phyloP scores from a whole-genome alignment of 2,888 invertebrate genomes.

The Sphaerophoria taeniata region DNA sequence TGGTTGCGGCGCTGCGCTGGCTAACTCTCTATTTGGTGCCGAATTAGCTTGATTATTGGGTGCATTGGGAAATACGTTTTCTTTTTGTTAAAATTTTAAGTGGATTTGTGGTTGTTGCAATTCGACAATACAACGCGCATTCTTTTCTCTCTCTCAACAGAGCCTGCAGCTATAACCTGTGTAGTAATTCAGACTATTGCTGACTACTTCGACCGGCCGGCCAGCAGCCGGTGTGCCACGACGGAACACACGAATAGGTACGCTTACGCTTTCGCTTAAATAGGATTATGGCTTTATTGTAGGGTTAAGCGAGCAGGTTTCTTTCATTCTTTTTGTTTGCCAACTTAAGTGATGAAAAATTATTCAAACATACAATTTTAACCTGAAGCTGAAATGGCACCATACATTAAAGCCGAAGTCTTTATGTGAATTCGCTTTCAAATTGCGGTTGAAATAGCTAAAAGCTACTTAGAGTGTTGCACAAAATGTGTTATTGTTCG shows the following conservation, averaged over 20 bases:
- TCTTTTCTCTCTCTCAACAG: conserved; percentile 6
- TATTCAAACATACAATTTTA: conserved; percentile 8
- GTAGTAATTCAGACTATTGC: conserved; percentile 42
- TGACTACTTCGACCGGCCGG: not conserved
- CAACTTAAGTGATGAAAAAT: conserved; percentile 33
- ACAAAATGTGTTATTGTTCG: not conserved
- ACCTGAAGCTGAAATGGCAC: not conserved
- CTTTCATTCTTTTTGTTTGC: not conserved
- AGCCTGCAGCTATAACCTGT: conserved; percentile 6
- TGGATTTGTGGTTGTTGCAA: conserved; percentile 63
- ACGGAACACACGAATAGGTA: not conserved
- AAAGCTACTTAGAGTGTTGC: conserved; percentile 38
- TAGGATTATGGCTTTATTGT: conserved; percentile 56
- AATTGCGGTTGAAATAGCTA: conserved; percentile 54
- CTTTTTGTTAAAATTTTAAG: conserved; percentile 38
- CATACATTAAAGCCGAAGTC: conserved; percentile 37
- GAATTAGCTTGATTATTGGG: conserved; percentile 74
- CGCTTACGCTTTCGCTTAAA: not conserved
- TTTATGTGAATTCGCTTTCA: conserved; percentile 42
- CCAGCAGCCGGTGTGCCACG: not conserved
- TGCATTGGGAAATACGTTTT: conserved; percentile 56
- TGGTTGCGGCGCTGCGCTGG: conserved; percentile 20
- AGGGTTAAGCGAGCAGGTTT: conserved; percentile 62
- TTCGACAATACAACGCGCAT: conserved; percentile 36
- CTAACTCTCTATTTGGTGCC: conserved; percentile 30